Evolutionary conservation across 2,888 invertebrate species (phyloP), one percentile per base, ranked within the genome.

Genomic region (Xanthorhoe designata): DNA sequence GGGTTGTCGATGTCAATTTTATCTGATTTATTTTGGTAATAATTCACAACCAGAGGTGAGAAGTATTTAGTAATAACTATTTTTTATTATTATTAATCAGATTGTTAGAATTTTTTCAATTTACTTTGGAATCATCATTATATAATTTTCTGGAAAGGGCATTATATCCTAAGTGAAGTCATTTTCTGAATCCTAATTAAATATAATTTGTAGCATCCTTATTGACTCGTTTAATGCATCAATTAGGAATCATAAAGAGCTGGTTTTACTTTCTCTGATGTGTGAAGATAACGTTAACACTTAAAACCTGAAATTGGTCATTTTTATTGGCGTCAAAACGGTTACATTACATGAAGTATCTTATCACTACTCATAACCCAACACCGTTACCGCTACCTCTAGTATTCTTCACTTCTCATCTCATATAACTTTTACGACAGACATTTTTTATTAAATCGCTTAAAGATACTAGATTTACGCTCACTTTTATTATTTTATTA

Each of bases 1-100:
- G 87, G 86, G 86, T 59, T 85, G 79, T 18, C 79, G 18, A 59
- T n/a, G 5, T 17, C 10, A 9, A 18, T 18, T 42, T 29, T 50
- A 45, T 1, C 29, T 50, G 32, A 32, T 6, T 59, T 42, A 15
- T 42, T 42, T 47, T 17, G 15, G 47, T 15, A 45, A 45, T 10
- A 15, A 6, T 45, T 15, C 15, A 15, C n/a, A 42, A 42, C n/a
- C 15, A n/a, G 2, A 45, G 8, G 13, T 15, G 6, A 15, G 1
- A 10, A 15, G 4, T 45, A 15, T 47, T 42, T 42, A 10, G 38
- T 9, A 8, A 35, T 35, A 6, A 35, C 35, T 38, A 9, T 38
- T 38, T 0, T 10, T 38, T 38, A 10, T 38, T 38, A 9, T 9
- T 9, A 38, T 9, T 38, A 1, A 38, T 24, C 4, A 24, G 24